Percentiles rank a stretch among this genome's conserved stretches.
Conservation (phyloP, 1,140 invertebrate genomes). For the Muscidifurax raptorellus region DNA sequence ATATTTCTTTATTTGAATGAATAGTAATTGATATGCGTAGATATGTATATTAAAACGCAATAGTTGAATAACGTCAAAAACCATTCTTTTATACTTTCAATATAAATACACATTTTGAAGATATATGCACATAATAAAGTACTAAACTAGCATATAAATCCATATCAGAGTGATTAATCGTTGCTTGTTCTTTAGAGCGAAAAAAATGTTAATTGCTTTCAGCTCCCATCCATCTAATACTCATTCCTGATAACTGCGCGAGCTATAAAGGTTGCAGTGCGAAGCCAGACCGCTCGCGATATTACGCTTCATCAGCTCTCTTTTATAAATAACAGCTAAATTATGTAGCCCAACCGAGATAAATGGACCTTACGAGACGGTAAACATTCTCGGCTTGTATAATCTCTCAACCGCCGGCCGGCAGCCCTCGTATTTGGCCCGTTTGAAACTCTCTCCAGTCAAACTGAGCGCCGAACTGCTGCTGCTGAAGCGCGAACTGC, state of each 20-base stretch:
- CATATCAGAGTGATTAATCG: not conserved
- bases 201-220: not conserved
- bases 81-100: no score
- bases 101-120: no score
- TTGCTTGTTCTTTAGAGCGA: not conserved
- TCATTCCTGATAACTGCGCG: not conserved
- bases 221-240: not conserved
- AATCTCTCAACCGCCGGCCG: not conserved
- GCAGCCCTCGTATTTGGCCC: not conserved
- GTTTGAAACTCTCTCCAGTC: not conserved
- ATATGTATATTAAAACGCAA: no score
- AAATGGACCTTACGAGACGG: not conserved
- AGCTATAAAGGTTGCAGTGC: no score
- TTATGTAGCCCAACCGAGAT: not conserved
- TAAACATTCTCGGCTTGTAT: constrained; percentile 24
- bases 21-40: no score
- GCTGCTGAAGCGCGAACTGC: constrained; percentile 9
- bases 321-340: constrained; percentile 11
- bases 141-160: no score
- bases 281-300: not conserved
- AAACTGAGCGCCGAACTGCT: constrained; percentile 51
- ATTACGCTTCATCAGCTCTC: not conserved
- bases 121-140: no score
- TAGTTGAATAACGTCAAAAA: no score
- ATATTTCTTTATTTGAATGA: no score